These are phyloP conservation scores for Oryctes rhinoceros DNA, from an alignment of 1,140 invertebrate species.

Conservation along the genomic window DNA sequence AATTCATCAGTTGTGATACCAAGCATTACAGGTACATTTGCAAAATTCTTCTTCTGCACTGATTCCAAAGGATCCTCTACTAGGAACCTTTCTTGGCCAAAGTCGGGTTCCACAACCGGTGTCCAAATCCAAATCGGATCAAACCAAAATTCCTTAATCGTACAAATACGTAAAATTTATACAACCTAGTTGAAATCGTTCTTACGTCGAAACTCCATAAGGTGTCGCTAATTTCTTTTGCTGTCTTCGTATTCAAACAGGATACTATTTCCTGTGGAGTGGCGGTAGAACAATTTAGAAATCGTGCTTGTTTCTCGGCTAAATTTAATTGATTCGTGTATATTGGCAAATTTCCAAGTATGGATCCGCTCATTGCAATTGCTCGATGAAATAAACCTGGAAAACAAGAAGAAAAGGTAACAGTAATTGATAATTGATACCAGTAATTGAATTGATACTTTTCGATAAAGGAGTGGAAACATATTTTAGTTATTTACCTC, in stretches of 20 bases:
- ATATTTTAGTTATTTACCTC: too few species aligned
- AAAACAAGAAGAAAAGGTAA: neutral
- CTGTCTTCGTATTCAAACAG: conserved; percentile 69
- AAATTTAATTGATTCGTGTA: conserved; percentile 67
- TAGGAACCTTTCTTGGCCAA: conserved; percentile 72
- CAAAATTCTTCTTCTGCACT: conserved; percentile 65
- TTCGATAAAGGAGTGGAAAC: too few species aligned
- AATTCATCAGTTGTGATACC: conserved; percentile 72
- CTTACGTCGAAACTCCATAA: conserved; percentile 64
- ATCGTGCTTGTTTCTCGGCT: conserved; percentile 72
- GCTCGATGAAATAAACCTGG: conserved; percentile 74
- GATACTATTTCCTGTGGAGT: conserved; percentile 67
- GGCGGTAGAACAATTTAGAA: conserved; percentile 72
- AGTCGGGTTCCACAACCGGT: conserved; percentile 71
- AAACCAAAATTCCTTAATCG: conserved; percentile 61
- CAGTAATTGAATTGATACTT: neutral
- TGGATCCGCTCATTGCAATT: conserved; percentile 75
- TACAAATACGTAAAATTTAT: neutral
- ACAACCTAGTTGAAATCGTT: neutral
- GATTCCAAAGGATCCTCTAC: conserved; percentile 65
- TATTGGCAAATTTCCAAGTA: conserved; percentile 67
- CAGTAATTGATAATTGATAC: neutral
- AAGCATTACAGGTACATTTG: conserved; percentile 70
- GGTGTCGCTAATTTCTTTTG: conserved; percentile 65
- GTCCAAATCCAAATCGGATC: conserved; percentile 69